phyloP scores from a whole-genome alignment of 2,888 invertebrate genomes.

The Agrenia bidenticulata region DNA sequence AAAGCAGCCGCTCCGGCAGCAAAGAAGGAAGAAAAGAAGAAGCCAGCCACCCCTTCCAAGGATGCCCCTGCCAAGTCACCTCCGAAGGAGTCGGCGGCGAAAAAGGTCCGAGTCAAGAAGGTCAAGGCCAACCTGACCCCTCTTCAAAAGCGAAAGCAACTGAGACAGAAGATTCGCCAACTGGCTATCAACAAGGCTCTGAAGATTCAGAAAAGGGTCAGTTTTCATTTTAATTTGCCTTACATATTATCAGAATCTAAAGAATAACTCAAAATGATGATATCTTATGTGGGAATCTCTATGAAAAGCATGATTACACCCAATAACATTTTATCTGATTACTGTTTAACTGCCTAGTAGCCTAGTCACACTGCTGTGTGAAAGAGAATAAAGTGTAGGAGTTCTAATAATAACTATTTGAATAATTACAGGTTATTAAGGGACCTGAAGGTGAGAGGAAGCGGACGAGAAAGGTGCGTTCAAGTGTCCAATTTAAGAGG shows the following conservation, averaged over 20 bases:
- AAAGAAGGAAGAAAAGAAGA: conserved; percentile 55
- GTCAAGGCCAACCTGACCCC: conserved; percentile 47
- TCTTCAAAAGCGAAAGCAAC: conserved; percentile 47
- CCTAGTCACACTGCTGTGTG: not conserved
- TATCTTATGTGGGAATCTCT: conserved; percentile 63
- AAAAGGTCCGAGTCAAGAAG: conserved; percentile 58
- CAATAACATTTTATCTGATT: conserved; percentile 21
- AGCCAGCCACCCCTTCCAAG: conserved; percentile 58
- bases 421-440: conserved; percentile 73
- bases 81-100: conserved; percentile 56
- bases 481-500: conserved; percentile 91
- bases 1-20: conserved; percentile 58
- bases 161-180: conserved; percentile 53
- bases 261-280: conserved; percentile 57
- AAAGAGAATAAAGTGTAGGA: not conserved
- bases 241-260: no score
- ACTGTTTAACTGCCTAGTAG: no score
- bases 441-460: conserved; percentile 82
- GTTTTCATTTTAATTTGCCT: conserved; percentile 24
- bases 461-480: conserved; percentile 80
- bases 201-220: conserved; percentile 81
- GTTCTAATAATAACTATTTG: conserved; percentile 10
- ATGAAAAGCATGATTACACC: conserved; percentile 56
- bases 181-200: conserved; percentile 72
- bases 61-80: conserved; percentile 62